Evolutionary conservation across 2,797 vertebrate species (phyloP).

Genomic region (Parauchenoglanis ngamensis): DNA sequence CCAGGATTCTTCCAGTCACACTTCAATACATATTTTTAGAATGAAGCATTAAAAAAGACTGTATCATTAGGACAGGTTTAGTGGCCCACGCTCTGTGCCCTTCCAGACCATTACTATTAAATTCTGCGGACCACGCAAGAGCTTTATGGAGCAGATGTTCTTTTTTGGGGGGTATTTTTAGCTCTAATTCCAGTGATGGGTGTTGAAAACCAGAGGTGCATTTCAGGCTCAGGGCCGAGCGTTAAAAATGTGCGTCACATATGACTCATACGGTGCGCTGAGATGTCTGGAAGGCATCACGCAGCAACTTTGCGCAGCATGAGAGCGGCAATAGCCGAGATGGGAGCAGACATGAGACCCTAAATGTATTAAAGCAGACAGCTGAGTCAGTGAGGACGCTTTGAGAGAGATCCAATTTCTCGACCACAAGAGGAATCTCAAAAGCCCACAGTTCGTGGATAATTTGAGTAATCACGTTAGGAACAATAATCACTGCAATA

Average conservation of each 20-base stretch:
- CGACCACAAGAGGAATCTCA: background rate
- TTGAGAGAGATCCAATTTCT: slow-evolving; percentile 18
- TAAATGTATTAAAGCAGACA: slow-evolving; percentile 32
- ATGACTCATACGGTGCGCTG: slow-evolving; percentile 35
- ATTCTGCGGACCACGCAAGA: slow-evolving; percentile 18
- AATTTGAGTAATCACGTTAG: slow-evolving; percentile 26
- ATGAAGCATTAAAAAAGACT: background rate
- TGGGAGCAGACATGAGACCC: slow-evolving; percentile 30
- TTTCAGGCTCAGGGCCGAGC: slow-evolving; percentile 34
- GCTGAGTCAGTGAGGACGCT: slow-evolving; percentile 15
- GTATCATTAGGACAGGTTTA: slow-evolving; percentile 13
- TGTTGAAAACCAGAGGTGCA: slow-evolving; percentile 38
- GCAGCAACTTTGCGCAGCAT: slow-evolving; percentile 34
- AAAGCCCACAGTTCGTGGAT: slow-evolving; percentile 26
- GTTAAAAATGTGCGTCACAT: slow-evolving; percentile 40
- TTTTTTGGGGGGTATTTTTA: slow-evolving; percentile 27
- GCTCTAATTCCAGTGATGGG: slow-evolving; percentile 33
- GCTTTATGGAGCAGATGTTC: slow-evolving; percentile 48
- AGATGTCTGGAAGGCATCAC: slow-evolving; percentile 34
- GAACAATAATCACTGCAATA: slow-evolving; percentile 37
- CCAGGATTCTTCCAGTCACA: slow-evolving; percentile 6
- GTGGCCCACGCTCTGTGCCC: background rate
- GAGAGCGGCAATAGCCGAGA: slow-evolving; percentile 1
- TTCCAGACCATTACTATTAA: slow-evolving; percentile 22
- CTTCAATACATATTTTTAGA: slow-evolving; percentile 14